phyloP scores from a whole-genome alignment of 2,888 invertebrate genomes.

The Sesia bembeciformis region DNA sequence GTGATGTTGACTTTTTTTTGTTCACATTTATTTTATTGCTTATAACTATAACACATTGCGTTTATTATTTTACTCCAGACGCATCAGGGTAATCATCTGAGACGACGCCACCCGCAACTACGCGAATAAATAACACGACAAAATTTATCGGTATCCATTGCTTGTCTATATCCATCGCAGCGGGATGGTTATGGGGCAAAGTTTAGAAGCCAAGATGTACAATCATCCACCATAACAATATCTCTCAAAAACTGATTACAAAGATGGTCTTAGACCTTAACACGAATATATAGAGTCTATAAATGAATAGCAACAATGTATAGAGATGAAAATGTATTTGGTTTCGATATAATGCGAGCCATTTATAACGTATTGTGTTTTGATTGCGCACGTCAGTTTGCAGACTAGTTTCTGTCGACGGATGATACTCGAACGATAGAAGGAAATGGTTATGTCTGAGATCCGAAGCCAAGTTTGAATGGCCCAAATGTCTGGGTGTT shows the following conservation, averaged over 20 bases:
- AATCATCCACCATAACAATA: conserved; percentile 16
- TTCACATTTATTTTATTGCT: background rate
- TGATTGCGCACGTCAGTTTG: conserved; percentile 59
- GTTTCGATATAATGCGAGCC: conserved; percentile 42
- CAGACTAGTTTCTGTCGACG: conserved; percentile 48
- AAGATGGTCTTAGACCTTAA: conserved; percentile 1
- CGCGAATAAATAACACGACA: conserved; percentile 32
- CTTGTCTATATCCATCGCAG: conserved; percentile 50
- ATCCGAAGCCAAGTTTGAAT: conserved; percentile 50
- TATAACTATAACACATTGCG: conserved; percentile 4
- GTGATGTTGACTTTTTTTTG: background rate
- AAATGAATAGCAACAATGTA: conserved; percentile 4
- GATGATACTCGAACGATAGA: conserved; percentile 45
- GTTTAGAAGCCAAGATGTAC: conserved; percentile 39
- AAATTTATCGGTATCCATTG: conserved; percentile 46
- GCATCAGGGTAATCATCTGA: conserved; percentile 17
- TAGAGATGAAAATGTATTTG: conserved; percentile 11
- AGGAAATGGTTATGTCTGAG: conserved; percentile 62
- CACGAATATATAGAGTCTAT: conserved; percentile 7
- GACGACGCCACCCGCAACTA: conserved; percentile 23
- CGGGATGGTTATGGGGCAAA: conserved; percentile 50
- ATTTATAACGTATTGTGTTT: conserved; percentile 73
- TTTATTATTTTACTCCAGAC: conserved; percentile 2
- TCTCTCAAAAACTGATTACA: background rate
- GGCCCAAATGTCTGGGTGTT: conserved; percentile 40